A percentile compares a stretch with the other conserved stretches of the same genome.
These are phyloP conservation scores for Sesamia nonagrioides DNA, from an alignment of 1,140 invertebrate species.

Conservation along the genomic window DNA sequence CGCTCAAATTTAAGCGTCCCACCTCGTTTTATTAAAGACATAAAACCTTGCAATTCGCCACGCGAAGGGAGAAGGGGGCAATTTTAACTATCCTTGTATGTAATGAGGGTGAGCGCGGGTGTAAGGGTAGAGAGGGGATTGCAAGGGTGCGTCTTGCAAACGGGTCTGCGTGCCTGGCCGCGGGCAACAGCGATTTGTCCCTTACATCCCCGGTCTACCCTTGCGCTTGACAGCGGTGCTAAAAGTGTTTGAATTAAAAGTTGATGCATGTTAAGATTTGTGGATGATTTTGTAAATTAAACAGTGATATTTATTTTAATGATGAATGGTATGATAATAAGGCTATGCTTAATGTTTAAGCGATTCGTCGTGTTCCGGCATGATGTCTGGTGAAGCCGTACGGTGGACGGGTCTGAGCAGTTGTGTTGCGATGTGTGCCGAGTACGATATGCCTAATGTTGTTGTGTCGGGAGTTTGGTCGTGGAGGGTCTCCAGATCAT, in stretches of 20 bases:
- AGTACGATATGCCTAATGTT: too few species aligned
- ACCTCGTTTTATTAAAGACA: conserved; percentile 81
- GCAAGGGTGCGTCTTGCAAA: conserved; percentile 85
- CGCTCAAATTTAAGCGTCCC: conserved; percentile 35
- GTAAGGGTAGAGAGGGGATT: conserved; percentile 63
- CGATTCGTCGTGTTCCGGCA: too few species aligned
- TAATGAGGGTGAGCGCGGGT: conserved; percentile 70
- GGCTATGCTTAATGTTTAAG: too few species aligned
- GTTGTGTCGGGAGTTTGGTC: too few species aligned
- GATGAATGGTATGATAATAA: too few species aligned
- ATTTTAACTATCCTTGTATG: conserved; percentile 82
- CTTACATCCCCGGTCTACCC: conserved; percentile 71
- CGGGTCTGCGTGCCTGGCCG: conserved; percentile 80
- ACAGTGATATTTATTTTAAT: not conserved
- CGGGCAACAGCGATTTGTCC: conserved; percentile 82
- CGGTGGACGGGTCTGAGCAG: too few species aligned
- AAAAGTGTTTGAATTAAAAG: conserved; percentile 62
- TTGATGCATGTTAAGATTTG: conserved; percentile 32
- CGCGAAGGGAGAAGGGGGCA: conserved; percentile 60
- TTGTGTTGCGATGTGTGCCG: too few species aligned
- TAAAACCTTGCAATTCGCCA: conserved; percentile 75
- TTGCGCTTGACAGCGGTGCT: conserved; percentile 58
- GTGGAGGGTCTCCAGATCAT: too few species aligned
- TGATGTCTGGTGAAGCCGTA: too few species aligned
- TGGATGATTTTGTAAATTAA: not conserved